Evolutionary conservation across 2,888 invertebrate genomes (phyloP), one percentile per base, ranked within the genome.

Genomic region (Yponomeuta sedellus): DNA sequence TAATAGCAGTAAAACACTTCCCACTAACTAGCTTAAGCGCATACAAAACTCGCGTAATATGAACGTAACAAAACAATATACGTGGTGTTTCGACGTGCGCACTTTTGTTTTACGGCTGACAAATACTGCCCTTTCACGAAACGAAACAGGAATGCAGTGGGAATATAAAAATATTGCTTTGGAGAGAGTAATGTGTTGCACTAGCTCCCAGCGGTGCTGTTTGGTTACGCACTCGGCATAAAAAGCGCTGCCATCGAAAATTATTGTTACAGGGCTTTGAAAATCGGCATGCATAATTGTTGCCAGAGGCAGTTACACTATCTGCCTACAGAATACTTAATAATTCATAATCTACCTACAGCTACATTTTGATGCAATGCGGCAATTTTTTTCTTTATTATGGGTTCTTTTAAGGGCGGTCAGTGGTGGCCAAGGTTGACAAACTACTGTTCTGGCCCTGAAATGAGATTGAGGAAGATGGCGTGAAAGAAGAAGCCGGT

Each of bases 81-180:
- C 67, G 64, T 61, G 67, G 67, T 73, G 70, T 75, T 78, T 78
- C 76, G 74, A 74, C 73, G 75, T 77, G 76, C 75, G 73, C 77
- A 81, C 75, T 81, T 80, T 81, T 81, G 77, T 81, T 83, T 81
- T 75, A 78, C 77, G 73, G 74, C 75, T 72, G 74, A 77, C 79
- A 82, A 81, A 81, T 76, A 76, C 70, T 72, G 76, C 76, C 75
- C 77, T 83, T 81, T 83, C 79, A 76, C 73, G 75, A 75, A 74
- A 76, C 73, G 70, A 71, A 74, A 78, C 77, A 76, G 77, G 79
- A 82, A 80, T 81, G 78, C 79, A 81, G 76, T 80, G 78, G 77
- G 83, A 83, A 84, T 83, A 82, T 85, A 82, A 84, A 85, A 85
- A 85, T 83, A 80, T 82, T 77, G 76, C 74, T 73, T 75, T 75